phyloP scores from a whole-genome alignment of 2,797 vertebrate species.

The Sylvilagus floridanus region DNA sequence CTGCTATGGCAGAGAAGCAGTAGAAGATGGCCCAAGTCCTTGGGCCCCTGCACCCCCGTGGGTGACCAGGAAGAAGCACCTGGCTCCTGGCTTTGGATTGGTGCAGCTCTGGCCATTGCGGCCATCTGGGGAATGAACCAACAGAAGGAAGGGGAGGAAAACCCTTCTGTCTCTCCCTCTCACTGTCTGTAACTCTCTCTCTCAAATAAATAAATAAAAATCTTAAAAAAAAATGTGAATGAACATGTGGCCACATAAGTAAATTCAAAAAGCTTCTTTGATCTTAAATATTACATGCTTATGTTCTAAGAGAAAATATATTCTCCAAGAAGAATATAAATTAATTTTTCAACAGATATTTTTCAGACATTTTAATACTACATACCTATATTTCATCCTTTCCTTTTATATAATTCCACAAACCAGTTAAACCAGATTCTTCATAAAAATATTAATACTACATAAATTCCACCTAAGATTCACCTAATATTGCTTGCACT shows the following conservation, averaged over 20 bases:
- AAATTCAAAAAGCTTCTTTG: constrained; percentile 2
- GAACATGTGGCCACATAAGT: not conserved
- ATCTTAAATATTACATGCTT: not conserved
- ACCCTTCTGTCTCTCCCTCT: too few relatives aligned
- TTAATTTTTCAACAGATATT: not conserved
- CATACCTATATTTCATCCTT: not conserved
- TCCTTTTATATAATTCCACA: constrained; percentile 20
- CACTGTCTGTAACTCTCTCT: too few relatives aligned
- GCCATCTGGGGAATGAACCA: too few relatives aligned
- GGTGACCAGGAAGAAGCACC: too few relatives aligned
- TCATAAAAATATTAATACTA: constrained; percentile 40
- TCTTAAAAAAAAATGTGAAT: not conserved
- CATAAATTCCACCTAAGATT: not conserved
- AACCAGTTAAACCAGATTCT: not conserved
- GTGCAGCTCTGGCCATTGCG: too few relatives aligned
- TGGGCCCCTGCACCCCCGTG: too few relatives aligned
- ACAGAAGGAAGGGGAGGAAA: too few relatives aligned
- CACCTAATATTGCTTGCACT: constrained; percentile 13
- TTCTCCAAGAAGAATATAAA: not conserved
- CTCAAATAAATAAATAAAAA: too few relatives aligned
- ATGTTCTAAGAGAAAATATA: constrained; percentile 1
- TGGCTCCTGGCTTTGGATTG: too few relatives aligned
- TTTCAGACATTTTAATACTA: constrained; percentile 29
- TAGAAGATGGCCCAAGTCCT: too few relatives aligned
- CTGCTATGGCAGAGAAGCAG: too few relatives aligned